Conservation (phyloP, 2,888 invertebrate species). For the Calephelis perditalis region DNA sequence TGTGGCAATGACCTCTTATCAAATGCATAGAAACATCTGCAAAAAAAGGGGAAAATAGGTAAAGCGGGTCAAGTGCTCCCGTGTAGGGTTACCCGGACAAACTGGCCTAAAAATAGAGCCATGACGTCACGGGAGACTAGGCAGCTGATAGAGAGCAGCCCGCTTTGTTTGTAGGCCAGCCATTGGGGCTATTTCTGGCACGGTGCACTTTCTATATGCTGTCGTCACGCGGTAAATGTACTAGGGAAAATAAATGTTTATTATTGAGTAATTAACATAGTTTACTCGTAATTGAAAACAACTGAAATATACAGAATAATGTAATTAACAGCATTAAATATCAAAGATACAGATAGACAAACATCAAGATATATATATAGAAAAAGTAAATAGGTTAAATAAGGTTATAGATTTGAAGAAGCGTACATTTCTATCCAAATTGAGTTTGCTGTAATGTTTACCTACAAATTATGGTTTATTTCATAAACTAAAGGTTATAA, state of each 20-base stretch:
- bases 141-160: slow-evolving; percentile 53
- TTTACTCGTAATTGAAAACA: not conserved
- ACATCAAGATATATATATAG: too few relatives aligned
- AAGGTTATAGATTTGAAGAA: too few relatives aligned
- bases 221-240: slow-evolving; percentile 17
- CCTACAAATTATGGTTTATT: too few relatives aligned
- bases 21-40: slow-evolving; percentile 44
- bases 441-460: too few relatives aligned
- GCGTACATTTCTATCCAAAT: too few relatives aligned
- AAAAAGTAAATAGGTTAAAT: not conserved
- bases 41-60: slow-evolving; percentile 43
- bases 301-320: too few relatives aligned
- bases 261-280: not conserved
- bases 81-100: slow-evolving; percentile 58
- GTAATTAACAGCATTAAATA: too few relatives aligned
- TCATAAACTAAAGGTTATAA: too few relatives aligned
- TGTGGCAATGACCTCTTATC: slow-evolving; percentile 62
- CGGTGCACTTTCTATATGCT: slow-evolving; percentile 29
- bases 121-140: slow-evolving; percentile 61
- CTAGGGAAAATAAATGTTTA: not conserved
- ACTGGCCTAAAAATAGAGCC: slow-evolving; percentile 40
- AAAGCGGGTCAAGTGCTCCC: slow-evolving; percentile 60
- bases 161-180: slow-evolving; percentile 62
- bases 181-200: slow-evolving; percentile 44
- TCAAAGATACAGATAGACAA: too few relatives aligned